Percentiles rank a stretch among this genome's conserved stretches.
Conservation (phyloP, 2,113 vertebrate species). For the Lichenostomus cassidix region DNA sequence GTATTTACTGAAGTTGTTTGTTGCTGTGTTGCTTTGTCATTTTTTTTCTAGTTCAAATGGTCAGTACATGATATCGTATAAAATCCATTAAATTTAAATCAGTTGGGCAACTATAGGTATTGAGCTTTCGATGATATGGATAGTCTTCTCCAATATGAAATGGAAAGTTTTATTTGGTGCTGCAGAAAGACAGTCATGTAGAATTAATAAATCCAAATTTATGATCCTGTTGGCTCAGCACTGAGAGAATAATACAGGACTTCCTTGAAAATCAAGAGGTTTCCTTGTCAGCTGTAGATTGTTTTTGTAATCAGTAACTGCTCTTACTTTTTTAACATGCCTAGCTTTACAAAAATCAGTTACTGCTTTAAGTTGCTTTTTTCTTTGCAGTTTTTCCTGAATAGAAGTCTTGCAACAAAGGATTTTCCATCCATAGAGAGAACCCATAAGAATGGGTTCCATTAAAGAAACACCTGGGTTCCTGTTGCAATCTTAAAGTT, state of each 20-base stretch:
- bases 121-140: neutral
- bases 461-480: neutral
- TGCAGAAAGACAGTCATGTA: neutral
- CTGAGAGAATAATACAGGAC: neutral
- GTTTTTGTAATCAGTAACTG: neutral
- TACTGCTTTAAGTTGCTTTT: neutral
- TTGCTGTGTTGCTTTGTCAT: neutral
- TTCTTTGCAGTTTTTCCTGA: neutral
- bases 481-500: neutral
- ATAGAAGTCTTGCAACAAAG: neutral
- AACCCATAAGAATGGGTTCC: neutral
- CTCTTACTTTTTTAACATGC: neutral
- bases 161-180: neutral
- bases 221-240: neutral
- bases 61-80: neutral
- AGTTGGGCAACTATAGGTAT: neutral
- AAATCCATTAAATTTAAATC: neutral
- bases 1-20: neutral
- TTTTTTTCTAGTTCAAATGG: neutral
- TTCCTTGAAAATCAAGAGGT: neutral
- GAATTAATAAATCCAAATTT: slow-evolving; percentile 44
- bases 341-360: neutral
- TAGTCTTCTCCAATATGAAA: neutral
- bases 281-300: neutral
- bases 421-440: neutral